Conservation (phyloP, 2,888 invertebrate species). For the Cantharis lateralis region DNA sequence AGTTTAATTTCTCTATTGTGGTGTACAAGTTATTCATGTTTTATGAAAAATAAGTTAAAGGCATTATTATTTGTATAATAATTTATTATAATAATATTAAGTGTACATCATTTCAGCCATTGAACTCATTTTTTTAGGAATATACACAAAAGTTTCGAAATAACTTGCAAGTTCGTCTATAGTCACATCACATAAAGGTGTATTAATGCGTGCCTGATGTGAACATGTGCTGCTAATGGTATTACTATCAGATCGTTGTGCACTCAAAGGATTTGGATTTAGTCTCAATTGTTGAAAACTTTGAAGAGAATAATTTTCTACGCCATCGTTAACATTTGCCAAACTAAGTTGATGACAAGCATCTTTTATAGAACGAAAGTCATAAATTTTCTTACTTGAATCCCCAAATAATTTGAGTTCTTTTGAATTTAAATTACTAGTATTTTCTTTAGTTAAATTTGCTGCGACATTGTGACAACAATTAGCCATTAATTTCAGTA, state of each 20-base stretch:
- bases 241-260: slow-evolving; percentile 26
- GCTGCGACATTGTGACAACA: slow-evolving; percentile 39
- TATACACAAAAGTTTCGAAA: slow-evolving; percentile 93
- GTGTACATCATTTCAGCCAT: slow-evolving; percentile 99
- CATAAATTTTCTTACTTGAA: slow-evolving; percentile 42
- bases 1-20: not conserved
- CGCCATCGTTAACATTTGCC: slow-evolving; percentile 43
- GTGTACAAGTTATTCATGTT: not conserved
- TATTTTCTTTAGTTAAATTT: slow-evolving; percentile 24
- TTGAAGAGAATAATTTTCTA: slow-evolving; percentile 43
- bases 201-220: slow-evolving; percentile 69
- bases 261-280: slow-evolving; percentile 27
- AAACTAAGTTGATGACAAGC: slow-evolving; percentile 53
- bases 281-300: slow-evolving; percentile 47
- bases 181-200: slow-evolving; percentile 81
- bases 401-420: slow-evolving; percentile 46
- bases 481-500: slow-evolving; percentile 58
- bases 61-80: not conserved
- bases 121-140: slow-evolving; percentile 96
- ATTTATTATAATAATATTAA: slow-evolving; percentile 54
- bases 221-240: slow-evolving; percentile 66
- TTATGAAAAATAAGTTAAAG: not conserved
- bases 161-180: slow-evolving; percentile 95
- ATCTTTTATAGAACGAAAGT: slow-evolving; percentile 53
- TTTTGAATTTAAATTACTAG: slow-evolving; percentile 3